Evolutionary conservation across 64 coral and sea anemone species (phyloP).

Genomic region (Pocillopora damicornis): DNA sequence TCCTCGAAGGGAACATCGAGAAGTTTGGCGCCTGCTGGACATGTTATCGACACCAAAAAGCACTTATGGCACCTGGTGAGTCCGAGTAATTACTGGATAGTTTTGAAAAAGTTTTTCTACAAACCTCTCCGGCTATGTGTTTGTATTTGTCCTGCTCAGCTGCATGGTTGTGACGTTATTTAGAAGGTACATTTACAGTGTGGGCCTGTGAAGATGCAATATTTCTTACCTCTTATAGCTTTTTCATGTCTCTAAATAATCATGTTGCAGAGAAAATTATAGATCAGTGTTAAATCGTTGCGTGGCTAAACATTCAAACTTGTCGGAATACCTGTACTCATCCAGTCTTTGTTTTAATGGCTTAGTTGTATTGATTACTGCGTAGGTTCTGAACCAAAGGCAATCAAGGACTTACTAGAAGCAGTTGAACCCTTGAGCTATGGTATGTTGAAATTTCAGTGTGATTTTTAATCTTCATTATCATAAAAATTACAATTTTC

Average conservation of each 20-base stretch:
- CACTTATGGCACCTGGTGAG: conserved; percentile 86
- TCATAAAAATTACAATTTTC: background rate
- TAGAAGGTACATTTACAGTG: too few relatives aligned
- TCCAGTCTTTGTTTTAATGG: background rate
- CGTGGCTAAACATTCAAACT: too few relatives aligned
- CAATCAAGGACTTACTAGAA: conserved; percentile 51
- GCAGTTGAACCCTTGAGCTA: conserved; percentile 34
- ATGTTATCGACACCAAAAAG: conserved; percentile 92
- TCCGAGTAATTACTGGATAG: background rate
- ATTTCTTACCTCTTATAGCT: too few relatives aligned
- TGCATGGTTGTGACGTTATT: too few relatives aligned
- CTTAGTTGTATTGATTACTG: background rate
- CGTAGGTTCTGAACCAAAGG: conserved; percentile 52
- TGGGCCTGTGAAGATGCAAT: too few relatives aligned
- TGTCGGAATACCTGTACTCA: too few relatives aligned
- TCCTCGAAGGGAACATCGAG: conserved; percentile 57
- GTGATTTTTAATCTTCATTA: background rate
- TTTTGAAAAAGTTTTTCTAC: too few relatives aligned
- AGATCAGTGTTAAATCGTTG: too few relatives aligned
- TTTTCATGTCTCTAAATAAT: too few relatives aligned
- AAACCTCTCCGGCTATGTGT: too few relatives aligned
- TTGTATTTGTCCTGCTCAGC: too few relatives aligned
- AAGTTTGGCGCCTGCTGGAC: conserved; percentile 76
- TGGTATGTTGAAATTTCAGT: conserved; percentile 7
- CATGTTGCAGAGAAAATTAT: too few relatives aligned